A percentile compares a stretch with the other conserved stretches of the same genome.
These are phyloP conservation scores for Acronicta alni DNA, from an alignment of 2,888 invertebrate species.

Conservation along the genomic window DNA sequence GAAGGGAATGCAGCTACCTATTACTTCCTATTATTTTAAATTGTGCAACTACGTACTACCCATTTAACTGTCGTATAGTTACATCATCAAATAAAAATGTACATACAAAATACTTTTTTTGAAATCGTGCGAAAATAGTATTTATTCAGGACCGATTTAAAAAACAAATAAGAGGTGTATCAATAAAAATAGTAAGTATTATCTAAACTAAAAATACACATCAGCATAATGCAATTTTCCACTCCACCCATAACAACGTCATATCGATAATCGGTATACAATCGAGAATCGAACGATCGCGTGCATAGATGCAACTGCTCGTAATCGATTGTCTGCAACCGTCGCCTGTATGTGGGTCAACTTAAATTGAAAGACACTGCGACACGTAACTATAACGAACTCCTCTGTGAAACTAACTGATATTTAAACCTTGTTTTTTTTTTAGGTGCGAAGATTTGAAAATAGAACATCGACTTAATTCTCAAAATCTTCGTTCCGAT, in stretches of 20 bases:
- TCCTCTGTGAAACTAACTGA: constrained; percentile 22
- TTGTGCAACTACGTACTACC: no score
- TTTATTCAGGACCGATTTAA: no score
- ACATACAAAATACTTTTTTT: no score
- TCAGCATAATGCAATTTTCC: constrained; percentile 7
- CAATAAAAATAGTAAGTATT: not conserved
- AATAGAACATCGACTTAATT: not conserved
- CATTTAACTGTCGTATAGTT: no score
- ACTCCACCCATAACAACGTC: constrained; percentile 14
- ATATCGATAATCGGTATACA: constrained; percentile 44
- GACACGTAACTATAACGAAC: constrained; percentile 50
- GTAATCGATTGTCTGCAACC: constrained; percentile 63
- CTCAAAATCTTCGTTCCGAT: not conserved
- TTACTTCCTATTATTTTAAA: no score
- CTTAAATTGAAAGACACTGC: constrained; percentile 66
- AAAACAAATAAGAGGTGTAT: not conserved
- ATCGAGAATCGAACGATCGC: constrained; percentile 63
- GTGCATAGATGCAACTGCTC: constrained; percentile 67
- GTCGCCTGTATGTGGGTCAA: constrained; percentile 63
- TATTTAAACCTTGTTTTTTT: constrained; percentile 13
- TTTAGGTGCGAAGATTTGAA: not conserved
- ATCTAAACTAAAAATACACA: constrained; percentile 3
- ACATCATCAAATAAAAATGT: no score
- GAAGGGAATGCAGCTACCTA: no score
- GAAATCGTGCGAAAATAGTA: no score